phyloP scores from a whole-genome alignment of 2,113 vertebrate species.

The Tychaedon coryphoeus region DNA sequence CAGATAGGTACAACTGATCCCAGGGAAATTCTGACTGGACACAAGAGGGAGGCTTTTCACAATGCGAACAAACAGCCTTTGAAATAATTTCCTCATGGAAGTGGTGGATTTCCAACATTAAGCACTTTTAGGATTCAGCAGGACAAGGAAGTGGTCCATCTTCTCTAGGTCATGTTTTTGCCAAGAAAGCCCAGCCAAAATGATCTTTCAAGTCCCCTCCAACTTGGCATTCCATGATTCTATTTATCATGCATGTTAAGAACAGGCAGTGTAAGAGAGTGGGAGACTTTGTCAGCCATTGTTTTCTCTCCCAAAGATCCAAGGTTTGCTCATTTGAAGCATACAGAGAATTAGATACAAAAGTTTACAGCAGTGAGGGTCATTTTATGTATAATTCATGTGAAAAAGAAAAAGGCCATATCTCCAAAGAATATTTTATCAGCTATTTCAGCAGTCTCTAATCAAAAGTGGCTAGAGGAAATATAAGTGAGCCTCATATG shows the following conservation, averaged over 20 bases:
- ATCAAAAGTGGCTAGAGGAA: background rate
- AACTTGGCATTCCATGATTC: background rate
- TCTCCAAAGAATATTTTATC: background rate
- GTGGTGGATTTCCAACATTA: background rate
- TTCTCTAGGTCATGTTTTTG: background rate
- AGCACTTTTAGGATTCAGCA: background rate
- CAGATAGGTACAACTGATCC: background rate
- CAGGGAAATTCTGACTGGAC: background rate
- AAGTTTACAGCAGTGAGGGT: background rate
- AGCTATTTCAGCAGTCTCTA: background rate
- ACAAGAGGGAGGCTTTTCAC: background rate
- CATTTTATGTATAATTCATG: background rate
- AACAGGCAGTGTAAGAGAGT: background rate
- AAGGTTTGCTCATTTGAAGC: background rate
- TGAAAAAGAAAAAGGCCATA: background rate
- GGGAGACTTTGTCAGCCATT: fast-evolving
- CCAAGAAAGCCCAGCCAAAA: background rate
- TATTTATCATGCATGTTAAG: background rate
- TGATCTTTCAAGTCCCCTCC: background rate
- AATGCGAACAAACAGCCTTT: background rate
- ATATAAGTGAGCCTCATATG: background rate
- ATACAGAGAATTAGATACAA: background rate
- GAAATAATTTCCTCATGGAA: background rate
- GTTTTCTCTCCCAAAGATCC: background rate
- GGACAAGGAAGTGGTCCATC: background rate